Percentiles rank a stretch among this genome's conserved stretches.
Conservation (phyloP, 2,113 vertebrate genomes). For the Scomber scombrus region DNA sequence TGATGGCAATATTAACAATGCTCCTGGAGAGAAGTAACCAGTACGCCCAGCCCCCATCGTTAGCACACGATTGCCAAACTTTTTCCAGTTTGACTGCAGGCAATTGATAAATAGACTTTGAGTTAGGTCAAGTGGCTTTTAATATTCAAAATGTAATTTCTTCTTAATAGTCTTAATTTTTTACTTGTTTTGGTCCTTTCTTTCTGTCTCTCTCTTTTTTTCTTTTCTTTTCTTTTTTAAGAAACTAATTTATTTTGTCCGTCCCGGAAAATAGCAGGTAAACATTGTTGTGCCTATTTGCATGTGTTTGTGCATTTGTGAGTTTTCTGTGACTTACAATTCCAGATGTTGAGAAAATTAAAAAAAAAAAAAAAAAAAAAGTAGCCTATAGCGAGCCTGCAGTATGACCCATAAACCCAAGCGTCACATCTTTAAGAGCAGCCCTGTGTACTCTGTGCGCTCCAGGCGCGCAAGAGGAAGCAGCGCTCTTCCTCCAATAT, state of each 20-base stretch:
- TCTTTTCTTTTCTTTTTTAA: not conserved
- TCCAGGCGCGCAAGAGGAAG: slow-evolving; percentile 59
- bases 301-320: not conserved
- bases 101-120: not conserved
- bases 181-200: not conserved
- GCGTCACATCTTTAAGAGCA: not conserved
- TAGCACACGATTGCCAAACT: slow-evolving; percentile 2
- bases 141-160: not conserved
- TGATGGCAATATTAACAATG: slow-evolving; percentile 40
- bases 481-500: slow-evolving; percentile 39
- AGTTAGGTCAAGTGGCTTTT: not conserved
- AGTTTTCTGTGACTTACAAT: not conserved
- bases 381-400: no score
- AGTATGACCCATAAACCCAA: not conserved
- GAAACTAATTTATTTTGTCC: slow-evolving; percentile 68
- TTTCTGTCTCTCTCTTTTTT: no score
- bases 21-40: slow-evolving; percentile 21
- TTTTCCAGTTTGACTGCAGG: not conserved
- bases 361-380: not conserved
- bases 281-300: slow-evolving; percentile 14
- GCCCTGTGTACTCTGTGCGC: slow-evolving; percentile 26
- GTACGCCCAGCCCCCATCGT: not conserved
- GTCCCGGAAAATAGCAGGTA: slow-evolving; percentile 30
- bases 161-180: not conserved
- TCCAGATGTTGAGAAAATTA: not conserved